phyloP scores from a whole-genome alignment of 2,888 invertebrate species.

The Stenoptilia bipunctidactyla region DNA sequence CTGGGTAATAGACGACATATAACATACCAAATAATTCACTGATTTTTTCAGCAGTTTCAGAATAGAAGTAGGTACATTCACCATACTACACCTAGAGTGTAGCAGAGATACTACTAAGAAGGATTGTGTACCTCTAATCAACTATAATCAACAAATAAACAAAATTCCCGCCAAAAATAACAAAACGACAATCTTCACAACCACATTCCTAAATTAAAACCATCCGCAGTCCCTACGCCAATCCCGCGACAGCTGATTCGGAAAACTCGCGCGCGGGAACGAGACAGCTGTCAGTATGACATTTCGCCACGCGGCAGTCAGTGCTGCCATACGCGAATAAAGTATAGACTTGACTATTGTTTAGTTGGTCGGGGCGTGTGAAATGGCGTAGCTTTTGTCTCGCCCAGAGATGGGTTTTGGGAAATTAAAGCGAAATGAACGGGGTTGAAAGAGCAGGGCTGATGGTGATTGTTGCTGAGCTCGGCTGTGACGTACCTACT shows the following conservation, averaged over 20 bases:
- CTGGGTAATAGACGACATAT: no score
- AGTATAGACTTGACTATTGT: constrained; percentile 29
- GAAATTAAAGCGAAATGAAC: constrained; percentile 56
- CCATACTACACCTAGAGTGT: no score
- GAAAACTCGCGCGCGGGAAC: constrained; percentile 23
- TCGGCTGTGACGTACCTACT: no score
- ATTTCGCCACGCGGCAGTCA: constrained; percentile 19
- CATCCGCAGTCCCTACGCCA: constrained; percentile 29
- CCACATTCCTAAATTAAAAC: constrained; percentile 64
- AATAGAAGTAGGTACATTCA: no score
- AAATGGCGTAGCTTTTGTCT: constrained; percentile 60
- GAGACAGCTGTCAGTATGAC: constrained; percentile 39
- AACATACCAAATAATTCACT: no score
- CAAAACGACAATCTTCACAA: constrained; percentile 30
- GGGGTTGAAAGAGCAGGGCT: constrained; percentile 32
- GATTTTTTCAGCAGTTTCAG: no score
- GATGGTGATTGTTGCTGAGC: constrained; percentile 10
- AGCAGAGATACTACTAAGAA: no score
- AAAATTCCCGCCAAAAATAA: no score
- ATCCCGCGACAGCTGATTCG: constrained; percentile 15
- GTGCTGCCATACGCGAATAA: constrained; percentile 30
- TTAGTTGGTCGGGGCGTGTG: constrained; percentile 64
- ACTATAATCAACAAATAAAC: no score
- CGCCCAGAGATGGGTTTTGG: constrained; percentile 55
- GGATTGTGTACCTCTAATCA: no score